phyloP scores from a whole-genome alignment of 2,113 vertebrate species.

The Bucco capensis region DNA sequence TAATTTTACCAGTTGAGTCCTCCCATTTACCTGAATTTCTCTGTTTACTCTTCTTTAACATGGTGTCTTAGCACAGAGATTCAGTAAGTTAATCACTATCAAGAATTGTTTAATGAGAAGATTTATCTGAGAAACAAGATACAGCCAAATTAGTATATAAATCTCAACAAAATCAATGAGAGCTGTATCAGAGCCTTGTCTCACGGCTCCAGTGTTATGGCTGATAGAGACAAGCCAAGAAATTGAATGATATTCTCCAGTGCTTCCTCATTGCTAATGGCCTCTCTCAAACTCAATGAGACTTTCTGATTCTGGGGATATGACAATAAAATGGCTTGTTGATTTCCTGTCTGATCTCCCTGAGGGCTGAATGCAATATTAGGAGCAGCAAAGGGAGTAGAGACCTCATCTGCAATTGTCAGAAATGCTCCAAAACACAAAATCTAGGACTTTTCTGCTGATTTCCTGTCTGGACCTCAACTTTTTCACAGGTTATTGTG shows the following conservation, averaged over 20 bases:
- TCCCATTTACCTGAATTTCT: neutral
- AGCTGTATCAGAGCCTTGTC: neutral
- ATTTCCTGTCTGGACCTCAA: neutral
- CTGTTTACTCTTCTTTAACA: neutral
- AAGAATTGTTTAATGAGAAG: neutral
- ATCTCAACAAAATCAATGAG: neutral
- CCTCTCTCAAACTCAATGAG: neutral
- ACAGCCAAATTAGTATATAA: neutral
- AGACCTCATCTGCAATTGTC: neutral
- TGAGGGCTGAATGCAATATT: neutral
- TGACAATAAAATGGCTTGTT: neutral
- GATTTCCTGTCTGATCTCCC: neutral
- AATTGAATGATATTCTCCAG: neutral
- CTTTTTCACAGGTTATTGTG: neutral
- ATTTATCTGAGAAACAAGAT: neutral
- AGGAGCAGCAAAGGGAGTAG: neutral
- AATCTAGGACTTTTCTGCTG: neutral
- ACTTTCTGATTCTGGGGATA: neutral
- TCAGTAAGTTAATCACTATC: neutral
- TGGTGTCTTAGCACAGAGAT: neutral
- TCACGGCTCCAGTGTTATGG: neutral
- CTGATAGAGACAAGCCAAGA: neutral
- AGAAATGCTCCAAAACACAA: neutral
- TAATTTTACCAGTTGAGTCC: neutral
- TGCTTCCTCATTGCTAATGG: neutral